Evolutionary conservation across 2,113 vertebrate genomes (phyloP), one percentile per base, ranked within the genome.

Genomic region (Trematomus loennbergii): DNA sequence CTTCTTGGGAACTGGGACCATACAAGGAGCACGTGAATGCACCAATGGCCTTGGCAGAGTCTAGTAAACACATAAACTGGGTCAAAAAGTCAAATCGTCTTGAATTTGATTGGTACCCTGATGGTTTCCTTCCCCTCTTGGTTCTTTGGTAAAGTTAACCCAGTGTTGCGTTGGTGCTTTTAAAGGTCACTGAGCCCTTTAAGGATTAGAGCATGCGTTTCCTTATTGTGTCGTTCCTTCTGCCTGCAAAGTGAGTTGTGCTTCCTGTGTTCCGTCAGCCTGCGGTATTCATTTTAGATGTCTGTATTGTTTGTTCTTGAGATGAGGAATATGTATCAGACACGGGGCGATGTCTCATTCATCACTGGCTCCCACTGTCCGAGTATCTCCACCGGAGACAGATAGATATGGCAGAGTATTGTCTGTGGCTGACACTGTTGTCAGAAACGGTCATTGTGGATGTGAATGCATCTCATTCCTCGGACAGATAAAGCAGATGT

Each of bases 321-420:
- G 88, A 92, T 81, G 85, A 89, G 89, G 92, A 91, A 85, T 87
- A 88, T 76, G 74, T 81, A 89, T 93, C 86, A 83, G 78, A 67
- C 65, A 5, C 11, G 2, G 22, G 61, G 73, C 22, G 40, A 90
- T 83, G 84, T 83, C 85, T 88, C 85, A 90, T 94, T 92, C 69
- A 83, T 90, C 90, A 85, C 78, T 50, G 79, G 88, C 86, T 85
- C 63, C 72, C 60, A 49, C 71, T 78, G 88, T 75, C 79, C 67
- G n/a, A 85, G 70, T 55, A 55, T 72, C 88, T 75, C 53, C 86
- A 22, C 71, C 12, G 40, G 83, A 76, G 86, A 91, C 83, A 16
- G 79, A 91, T 78, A 75, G 88, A 91, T 86, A 75, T 20, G 61
- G 57, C 50, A 8, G 59, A 36, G 83, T 65, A 77, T 87, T 83